Conservation (phyloP, 2,797 vertebrate genomes). For the Ficedula albicollis region DNA sequence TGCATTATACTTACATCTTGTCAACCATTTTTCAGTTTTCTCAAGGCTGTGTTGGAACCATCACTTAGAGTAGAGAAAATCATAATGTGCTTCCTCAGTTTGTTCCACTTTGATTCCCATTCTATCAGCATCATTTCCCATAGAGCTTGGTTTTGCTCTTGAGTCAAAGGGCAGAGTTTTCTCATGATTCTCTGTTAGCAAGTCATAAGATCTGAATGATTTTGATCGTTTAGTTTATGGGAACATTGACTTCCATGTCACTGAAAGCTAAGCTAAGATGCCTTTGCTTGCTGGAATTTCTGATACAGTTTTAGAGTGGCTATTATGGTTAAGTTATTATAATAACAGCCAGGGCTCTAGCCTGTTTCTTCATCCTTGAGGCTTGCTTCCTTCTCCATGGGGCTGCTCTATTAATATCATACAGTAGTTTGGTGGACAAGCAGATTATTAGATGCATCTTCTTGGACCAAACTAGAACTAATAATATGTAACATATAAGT, state of each 20-base stretch:
- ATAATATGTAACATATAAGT: background rate
- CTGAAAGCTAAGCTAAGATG: background rate
- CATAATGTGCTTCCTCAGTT: background rate
- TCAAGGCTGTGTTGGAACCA: background rate
- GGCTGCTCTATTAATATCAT: background rate
- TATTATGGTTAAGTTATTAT: background rate
- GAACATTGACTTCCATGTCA: background rate
- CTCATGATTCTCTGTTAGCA: background rate
- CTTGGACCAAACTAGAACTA: background rate
- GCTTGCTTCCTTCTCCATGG: background rate
- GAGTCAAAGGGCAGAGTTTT: constrained; percentile 13
- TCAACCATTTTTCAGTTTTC: background rate
- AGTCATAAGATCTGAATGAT: background rate
- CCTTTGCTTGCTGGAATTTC: background rate
- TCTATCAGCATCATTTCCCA: background rate
- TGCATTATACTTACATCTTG: background rate
- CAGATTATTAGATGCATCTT: background rate
- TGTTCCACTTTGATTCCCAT: background rate
- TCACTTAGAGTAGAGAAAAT: background rate
- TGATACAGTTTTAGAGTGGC: background rate
- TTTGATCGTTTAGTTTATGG: background rate
- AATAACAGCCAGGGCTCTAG: background rate
- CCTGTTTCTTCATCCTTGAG: background rate
- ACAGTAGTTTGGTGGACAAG: background rate
- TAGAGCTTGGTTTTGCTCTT: background rate